Percentiles rank a stretch among this genome's conserved stretches.
phyloP scores from a whole-genome alignment of 2,888 invertebrate genomes.

The Cyaniris semiargus region DNA sequence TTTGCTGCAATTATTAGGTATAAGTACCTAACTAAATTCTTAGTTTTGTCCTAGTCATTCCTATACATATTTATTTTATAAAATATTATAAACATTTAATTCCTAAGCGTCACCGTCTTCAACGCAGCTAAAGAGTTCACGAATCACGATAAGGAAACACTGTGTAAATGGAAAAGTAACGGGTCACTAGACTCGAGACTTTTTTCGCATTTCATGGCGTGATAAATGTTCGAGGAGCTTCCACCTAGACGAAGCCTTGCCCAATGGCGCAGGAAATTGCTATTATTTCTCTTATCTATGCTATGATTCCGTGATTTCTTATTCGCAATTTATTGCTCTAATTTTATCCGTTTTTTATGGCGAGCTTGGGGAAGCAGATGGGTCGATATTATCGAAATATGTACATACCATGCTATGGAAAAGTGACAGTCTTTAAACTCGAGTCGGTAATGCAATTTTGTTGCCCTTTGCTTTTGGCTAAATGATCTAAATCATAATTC shows the following conservation, averaged over 20 bases:
- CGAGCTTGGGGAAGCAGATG: neutral
- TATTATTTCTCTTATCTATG: constrained; percentile 55
- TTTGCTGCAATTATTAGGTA: no score
- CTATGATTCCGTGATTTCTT: constrained; percentile 27
- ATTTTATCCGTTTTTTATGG: neutral
- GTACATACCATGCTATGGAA: no score
- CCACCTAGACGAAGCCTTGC: constrained; percentile 57
- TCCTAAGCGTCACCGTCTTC: neutral
- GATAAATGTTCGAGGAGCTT: constrained; percentile 64
- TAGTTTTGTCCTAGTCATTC: no score
- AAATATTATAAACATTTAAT: neutral
- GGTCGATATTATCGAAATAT: neutral
- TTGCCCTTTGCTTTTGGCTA: no score
- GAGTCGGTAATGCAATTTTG: no score
- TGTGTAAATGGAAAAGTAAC: constrained; percentile 72
- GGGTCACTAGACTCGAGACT: constrained; percentile 66
- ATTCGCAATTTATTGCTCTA: constrained; percentile 5
- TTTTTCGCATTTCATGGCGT: constrained; percentile 66
- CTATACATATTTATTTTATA: no score
- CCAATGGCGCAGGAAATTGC: constrained; percentile 71
- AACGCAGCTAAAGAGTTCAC: constrained; percentile 53
- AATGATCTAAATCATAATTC: no score
- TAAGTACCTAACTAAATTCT: no score
- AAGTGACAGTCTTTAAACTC: no score
- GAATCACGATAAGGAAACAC: constrained; percentile 65